Evolutionary conservation across 2,113 vertebrate genomes (phyloP), one percentile per base, ranked within the genome.

Genomic region (Sceloporus undulatus): DNA sequence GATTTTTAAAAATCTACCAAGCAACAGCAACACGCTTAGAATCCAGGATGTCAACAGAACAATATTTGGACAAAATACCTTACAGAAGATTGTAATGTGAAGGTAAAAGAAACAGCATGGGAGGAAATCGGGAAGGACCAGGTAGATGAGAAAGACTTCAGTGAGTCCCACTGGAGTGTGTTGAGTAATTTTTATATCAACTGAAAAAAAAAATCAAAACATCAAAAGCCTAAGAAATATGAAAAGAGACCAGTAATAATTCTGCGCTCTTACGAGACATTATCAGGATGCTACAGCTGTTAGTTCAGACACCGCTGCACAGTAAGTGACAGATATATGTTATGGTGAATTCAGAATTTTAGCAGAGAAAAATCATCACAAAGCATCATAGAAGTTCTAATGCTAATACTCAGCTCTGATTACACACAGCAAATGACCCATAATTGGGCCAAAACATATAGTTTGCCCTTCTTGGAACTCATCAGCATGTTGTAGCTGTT

Each of bases 401-500:
- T 85, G 76, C 0, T 84, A 90, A 80, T 82, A 2, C 2, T 38
- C 88, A 23, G 83, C 38, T 38, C 1, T 56, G 42, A 48, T 87
- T 8, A 1, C 91, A 84, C 42, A 4, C 1, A 65, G 14, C 13
- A 91, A 92, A 52, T 54, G 87, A 90, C 87, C 66, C n/a, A 79
- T 89, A 87, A 18, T 79, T 82, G 85, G 9, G 81, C 73, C 48
- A 77, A 90, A 90, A 29, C 10, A 76, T 27, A 34, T 4, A 84
- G 77, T 89, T 90, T 84, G 76, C 78, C 83, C 88, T 95, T 92
- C 68, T 9, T 71, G 27, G 27, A n/a, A 29, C 68, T 71, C 68
- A 89, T 92, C 82, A 83, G 4, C 73, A 85, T 91, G 42, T 74
- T 90, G 92, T 93, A 86, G 54, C 85, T 89, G 34, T 93, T 90